Conservation (phyloP, 2,113 vertebrate species). For the Siniperca knerii region DNA sequence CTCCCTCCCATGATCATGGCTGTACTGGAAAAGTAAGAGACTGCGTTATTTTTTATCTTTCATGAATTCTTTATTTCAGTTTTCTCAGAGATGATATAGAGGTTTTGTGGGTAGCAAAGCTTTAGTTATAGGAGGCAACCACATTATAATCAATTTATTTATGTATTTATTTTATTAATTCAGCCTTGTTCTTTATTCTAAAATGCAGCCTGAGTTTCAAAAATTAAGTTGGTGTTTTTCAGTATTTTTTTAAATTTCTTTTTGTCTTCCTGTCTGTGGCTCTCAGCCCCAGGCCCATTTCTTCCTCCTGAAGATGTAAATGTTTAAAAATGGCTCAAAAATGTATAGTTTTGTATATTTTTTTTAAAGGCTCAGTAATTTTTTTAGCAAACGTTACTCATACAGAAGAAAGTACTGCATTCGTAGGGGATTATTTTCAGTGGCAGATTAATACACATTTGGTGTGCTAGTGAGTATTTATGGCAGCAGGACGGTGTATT, state of each 20-base stretch:
- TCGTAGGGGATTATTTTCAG: too few species aligned
- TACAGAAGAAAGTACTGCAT: too few species aligned
- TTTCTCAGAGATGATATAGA: background rate
- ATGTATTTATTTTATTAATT: too few species aligned
- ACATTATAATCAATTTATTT: background rate
- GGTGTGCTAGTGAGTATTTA: too few species aligned
- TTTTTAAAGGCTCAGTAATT: too few species aligned
- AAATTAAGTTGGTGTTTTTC: too few species aligned
- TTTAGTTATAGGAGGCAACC: background rate
- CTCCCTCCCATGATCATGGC: constrained; percentile 94
- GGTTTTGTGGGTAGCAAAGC: background rate
- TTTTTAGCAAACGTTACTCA: too few species aligned
- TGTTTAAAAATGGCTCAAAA: too few species aligned
- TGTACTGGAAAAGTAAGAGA: constrained; percentile 92
- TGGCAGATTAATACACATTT: too few species aligned
- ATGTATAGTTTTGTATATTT: too few species aligned
- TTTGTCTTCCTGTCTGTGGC: background rate
- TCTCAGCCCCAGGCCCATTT: background rate
- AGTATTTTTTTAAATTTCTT: too few species aligned
- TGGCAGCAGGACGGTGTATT: background rate
- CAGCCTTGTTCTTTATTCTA: background rate
- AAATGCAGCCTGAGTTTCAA: background rate
- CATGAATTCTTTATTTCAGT: background rate
- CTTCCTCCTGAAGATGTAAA: background rate
- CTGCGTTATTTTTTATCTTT: background rate